Percentiles rank a stretch among this genome's conserved stretches.
Evolutionary conservation across 2,888 invertebrate genomes (phyloP).

Genomic region (Hecatera dysodea): DNA sequence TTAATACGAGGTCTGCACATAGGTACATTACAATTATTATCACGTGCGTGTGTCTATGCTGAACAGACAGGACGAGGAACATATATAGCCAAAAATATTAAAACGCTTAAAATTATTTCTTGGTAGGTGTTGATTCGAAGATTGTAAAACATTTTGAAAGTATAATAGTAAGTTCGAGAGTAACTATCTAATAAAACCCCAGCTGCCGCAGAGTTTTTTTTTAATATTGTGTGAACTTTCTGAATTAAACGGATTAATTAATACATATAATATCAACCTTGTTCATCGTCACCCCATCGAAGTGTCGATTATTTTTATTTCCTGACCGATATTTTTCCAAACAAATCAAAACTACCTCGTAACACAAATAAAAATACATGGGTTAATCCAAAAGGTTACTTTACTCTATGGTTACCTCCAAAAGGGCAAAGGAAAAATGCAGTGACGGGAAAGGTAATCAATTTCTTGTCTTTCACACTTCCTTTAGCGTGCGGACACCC

Average conservation of each 20-base stretch:
- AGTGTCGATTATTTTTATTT: neutral
- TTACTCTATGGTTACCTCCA: no score
- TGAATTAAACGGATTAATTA: neutral
- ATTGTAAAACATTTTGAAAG: no score
- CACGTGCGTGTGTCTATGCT: neutral
- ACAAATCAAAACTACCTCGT: neutral
- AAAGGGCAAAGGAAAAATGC: conserved; percentile 14
- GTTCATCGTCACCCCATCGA: neutral
- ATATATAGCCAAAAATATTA: neutral
- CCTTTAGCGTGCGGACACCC: conserved; percentile 14
- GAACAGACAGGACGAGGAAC: neutral
- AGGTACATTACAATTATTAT: neutral
- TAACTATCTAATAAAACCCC: neutral
- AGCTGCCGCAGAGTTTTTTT: neutral
- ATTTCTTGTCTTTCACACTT: conserved; percentile 18
- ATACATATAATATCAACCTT: no score
- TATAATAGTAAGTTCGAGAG: no score
- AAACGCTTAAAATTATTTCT: no score
- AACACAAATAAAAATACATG: neutral
- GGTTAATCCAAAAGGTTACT: neutral
- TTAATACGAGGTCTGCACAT: conserved; percentile 15
- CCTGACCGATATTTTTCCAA: neutral
- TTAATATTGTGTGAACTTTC: no score
- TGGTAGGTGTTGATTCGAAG: no score
- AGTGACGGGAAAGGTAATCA: conserved; percentile 20